Base-by-base conservation (phyloP, 2,888 invertebrate genomes). In the Catonia carolina region DNA sequence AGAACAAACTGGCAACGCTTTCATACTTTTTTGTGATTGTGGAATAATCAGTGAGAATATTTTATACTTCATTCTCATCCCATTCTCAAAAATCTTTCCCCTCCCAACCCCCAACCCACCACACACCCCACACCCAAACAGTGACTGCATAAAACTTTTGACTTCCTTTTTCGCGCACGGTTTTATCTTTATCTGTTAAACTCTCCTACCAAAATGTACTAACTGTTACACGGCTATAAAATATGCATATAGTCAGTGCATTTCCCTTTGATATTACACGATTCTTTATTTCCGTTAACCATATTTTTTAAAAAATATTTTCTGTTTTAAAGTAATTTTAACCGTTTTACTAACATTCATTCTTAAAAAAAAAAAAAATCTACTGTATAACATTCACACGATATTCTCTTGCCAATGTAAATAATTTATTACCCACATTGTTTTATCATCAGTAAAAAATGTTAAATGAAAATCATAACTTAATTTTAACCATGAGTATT, bases 81-180 rank as follows among this genome's bases (percentile, higher is more conserved):
- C 10, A 41, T 15, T 15, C 20, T 41, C 18, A 12, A 2, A 18
- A 12, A 22, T 22, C 20, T 22, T 41, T 37, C 39, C 37, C 27
- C 18, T 15, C 39, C 33, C 56, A 48, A 53, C 52, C 39, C 52
- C 17, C 15, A 33, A 6, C 49, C 23, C 49, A 49, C 18, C 18
- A 12, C n/a, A 22, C 42, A 14, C n/a, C 42, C 18, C n/a, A n/a
- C 18, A 22, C 42, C 18, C 20, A 18, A 42, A 42, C 42, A 42
- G 42, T n/a, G n/a, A 42, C 42, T 33, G 56, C 53, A 51, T 18
- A 33, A 51, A 50, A 51, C 50, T 51, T 51, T 36, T 35, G 22
- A 36, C 36, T 51, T 17, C 42, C 42, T 18, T 22, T 17, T 20
- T 37, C 35, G 3, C 15, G n/a, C 7, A 14, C 18, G 23, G 7